These are phyloP conservation scores for Thalassarche chlororhynchos DNA, from an alignment of 2,113 vertebrate species.

Conservation along the genomic window DNA sequence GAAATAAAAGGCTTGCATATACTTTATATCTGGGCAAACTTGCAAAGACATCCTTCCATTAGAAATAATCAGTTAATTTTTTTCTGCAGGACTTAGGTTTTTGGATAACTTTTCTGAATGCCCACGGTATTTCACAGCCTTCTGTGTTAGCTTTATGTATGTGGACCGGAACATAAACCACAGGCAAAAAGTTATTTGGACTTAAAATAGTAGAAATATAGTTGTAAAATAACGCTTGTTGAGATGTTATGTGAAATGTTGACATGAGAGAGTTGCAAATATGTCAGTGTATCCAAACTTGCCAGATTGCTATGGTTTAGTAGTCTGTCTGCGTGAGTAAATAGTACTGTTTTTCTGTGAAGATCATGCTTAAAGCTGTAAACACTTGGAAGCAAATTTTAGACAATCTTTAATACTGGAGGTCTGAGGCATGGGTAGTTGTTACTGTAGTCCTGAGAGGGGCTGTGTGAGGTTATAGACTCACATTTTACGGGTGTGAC, in stretches of 20 bases:
- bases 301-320: background rate
- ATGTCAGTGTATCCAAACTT: background rate
- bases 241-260: background rate
- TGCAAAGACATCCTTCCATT: background rate
- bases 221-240: background rate
- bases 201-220: background rate
- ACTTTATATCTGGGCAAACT: background rate
- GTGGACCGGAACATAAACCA: background rate
- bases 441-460: background rate
- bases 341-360: background rate
- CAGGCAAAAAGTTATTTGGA: background rate
- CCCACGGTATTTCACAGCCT: background rate
- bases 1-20: background rate
- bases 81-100: background rate
- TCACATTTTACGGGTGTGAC: background rate
- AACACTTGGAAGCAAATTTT: background rate
- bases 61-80: background rate
- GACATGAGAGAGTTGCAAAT: background rate
- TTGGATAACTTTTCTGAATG: background rate
- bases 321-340: background rate
- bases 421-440: background rate
- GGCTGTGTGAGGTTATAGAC: background rate
- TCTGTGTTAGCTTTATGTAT: background rate
- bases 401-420: background rate
- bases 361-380: background rate